Evolutionary conservation across 2,888 invertebrate genomes (phyloP), one percentile per base, ranked within the genome.

Genomic region (Drosophila austrosaltans): DNA sequence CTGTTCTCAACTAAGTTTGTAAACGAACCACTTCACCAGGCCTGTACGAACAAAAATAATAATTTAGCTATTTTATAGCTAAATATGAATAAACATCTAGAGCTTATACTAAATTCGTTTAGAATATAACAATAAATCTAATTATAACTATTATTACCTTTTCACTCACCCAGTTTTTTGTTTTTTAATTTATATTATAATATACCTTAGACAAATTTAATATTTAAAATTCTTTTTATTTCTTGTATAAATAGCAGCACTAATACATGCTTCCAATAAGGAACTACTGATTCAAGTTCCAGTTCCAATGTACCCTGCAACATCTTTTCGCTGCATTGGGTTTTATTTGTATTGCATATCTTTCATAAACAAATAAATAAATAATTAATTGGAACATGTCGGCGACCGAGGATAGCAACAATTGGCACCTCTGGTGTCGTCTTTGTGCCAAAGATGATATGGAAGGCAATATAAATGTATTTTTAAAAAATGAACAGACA

Each of bases 351-450:
- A 60, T 53, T 63, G 59, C 44, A 67, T 25, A 63, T 59, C 48
- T 56, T 32, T 25, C 7, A 48, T 48, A 48, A 48, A 48, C 48
- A 48, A 48, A 48, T 48, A 48, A 25, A 25, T 48, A 16, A 42
- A 42, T 2, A 48, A 20, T 10, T 22, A 20, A 32, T 22, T 48
- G 22, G 20, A 54, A 57, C 42, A 72, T 72, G 72, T 53, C 58
- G 40, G 40, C 57, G 40, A 61, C 54, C 25, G 62, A 54, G n/a
- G 36, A 39, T 4, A 8, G 39, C 36, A 67, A 63, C 22, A 66
- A 81, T 53, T 90, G 90, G 90, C 77, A 65, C 10, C 69, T 67
- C 7, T 90, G 90, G 90, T 90, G 90, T 72, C 85, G 90, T 1
- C 81, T 90, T 0, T 90, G 90, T 64, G 90, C 90, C 30, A 83